Base-by-base conservation (phyloP, 2,888 invertebrate species). In the Nymphalis polychloros region DNA sequence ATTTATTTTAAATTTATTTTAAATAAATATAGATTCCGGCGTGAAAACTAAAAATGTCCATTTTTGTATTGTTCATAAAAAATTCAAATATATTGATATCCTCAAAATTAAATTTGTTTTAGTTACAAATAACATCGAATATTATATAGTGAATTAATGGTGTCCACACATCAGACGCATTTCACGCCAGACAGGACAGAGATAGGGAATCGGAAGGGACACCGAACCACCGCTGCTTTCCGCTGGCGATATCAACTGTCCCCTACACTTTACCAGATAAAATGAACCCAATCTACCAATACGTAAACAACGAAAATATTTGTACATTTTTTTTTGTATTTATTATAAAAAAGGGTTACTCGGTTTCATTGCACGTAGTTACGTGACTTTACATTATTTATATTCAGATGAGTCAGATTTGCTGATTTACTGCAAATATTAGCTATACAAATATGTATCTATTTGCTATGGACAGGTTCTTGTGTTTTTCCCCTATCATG, bases 171-270 rank as follows among this genome's bases (percentile, higher is more conserved):
- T 52, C 41, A 41, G 49, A 53, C 48, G 52, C 55, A 57, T 61
- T 67, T 48, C 47, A 31, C 61, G 53, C 31, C 53, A 20, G 61
- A 57, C 55, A 62, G 55, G 53, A 61, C 55, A 61, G n/a, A 62
- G 66, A 67, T 67, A 67, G 62, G 61, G 61, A 66, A 55, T 41
- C 66, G 66, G 66, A 66, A 66, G 61, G 61, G 66, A 62, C 61
- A 53, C 59, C 52, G 59, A 57, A 64, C 63, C 47, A 64, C 20
- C 60, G 47, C 60, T 60, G 61, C 48, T 62, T 61, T 53, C 66
- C 55, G 55, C 47, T 53, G 10, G 23, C 23, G 27, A 49, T 57
- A 62, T 55, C 66, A 41, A 16, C 17, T 41, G 62, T 55, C 53
- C 60, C 61, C 55, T 27, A 49, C 55, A 31, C 60, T 35, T 19